These are phyloP conservation scores for Gerris buenoi DNA, from an alignment of 1,140 invertebrate genomes.

Conservation along the genomic window DNA sequence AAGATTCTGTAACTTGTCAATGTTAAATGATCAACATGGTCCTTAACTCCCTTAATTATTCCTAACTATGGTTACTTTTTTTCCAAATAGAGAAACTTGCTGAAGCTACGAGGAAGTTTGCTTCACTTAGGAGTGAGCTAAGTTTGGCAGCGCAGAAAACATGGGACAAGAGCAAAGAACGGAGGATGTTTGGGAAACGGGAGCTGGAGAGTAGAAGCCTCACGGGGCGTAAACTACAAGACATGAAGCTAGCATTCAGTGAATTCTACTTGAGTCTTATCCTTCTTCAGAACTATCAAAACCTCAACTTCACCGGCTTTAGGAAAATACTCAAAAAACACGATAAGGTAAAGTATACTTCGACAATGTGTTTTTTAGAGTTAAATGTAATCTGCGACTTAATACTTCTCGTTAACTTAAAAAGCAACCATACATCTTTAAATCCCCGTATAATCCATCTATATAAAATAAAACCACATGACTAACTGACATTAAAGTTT, in stretches of 20 bases:
- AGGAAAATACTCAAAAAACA: constrained; percentile 88
- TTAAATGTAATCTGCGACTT: too few species aligned
- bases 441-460: too few species aligned
- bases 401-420: too few species aligned
- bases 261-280: constrained; percentile 84
- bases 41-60: too few species aligned
- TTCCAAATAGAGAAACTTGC: constrained; percentile 78
- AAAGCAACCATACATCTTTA: too few species aligned
- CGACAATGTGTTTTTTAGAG: too few species aligned
- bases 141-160: constrained; percentile 32
- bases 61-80: too few species aligned
- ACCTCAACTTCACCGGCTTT: constrained; percentile 82
- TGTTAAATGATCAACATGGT: too few species aligned
- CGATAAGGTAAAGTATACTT: constrained; percentile 82
- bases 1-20: too few species aligned
- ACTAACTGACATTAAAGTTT: too few species aligned
- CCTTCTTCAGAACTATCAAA: constrained; percentile 54
- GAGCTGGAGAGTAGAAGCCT: constrained; percentile 38
- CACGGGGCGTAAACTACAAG: constrained; percentile 52
- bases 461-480: too few species aligned
- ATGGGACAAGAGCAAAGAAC: constrained; percentile 28
- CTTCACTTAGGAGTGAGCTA: constrained; percentile 55
- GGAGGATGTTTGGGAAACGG: constrained; percentile 16
- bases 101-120: constrained; percentile 68
- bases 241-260: constrained; percentile 79